Base-by-base conservation (phyloP, 2,888 invertebrate species). In the Parthenolecanium corni region DNA sequence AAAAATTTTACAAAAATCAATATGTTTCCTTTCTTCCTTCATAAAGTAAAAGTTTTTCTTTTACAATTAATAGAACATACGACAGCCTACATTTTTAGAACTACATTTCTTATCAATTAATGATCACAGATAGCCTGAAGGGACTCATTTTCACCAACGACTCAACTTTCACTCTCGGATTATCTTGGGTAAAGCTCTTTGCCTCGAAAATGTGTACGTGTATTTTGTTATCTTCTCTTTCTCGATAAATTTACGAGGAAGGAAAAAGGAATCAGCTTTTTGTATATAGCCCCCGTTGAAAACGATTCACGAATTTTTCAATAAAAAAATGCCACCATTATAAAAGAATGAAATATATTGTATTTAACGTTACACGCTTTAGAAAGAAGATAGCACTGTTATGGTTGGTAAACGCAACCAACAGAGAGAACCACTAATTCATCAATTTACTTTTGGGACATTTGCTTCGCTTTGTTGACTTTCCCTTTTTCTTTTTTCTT, bases 391-490 rank as follows among this genome's bases (percentile, higher is more conserved):
- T 42, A 42, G 44, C 16, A 18, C 44, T 42, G 44, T 42, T 42
- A 42, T 42, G 44, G 4, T 14, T 42, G n/a, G 16, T 18, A 42
- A 42, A 18, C 3, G 44, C 14, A 42, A 31, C 31, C 31, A 9
- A 4, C 18, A 18, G 49, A 49, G 12, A 23, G 23, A 61, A 38
- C 51, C 40, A 61, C 36, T 61, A 61, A 51, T 51, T 61, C 61
- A 61, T 61, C 49, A 49, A 36, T 61, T 61, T 61, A 61, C 38
- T 47, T 61, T 61, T 61, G 51, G 61, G 61, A 61, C 61, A 61
- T 61, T 61, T 61, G 61, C 61, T 49, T 38, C 40, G 61, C 61
- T 38, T 61, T 61, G 61, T 61, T 61, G 51, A 47, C 51, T 49
- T 61, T 21, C 9, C 31, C 31, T 49, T 2, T 49, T 49, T 42